Conservation (phyloP, 2,113 vertebrate genomes). For the Chaetodon auriga region DNA sequence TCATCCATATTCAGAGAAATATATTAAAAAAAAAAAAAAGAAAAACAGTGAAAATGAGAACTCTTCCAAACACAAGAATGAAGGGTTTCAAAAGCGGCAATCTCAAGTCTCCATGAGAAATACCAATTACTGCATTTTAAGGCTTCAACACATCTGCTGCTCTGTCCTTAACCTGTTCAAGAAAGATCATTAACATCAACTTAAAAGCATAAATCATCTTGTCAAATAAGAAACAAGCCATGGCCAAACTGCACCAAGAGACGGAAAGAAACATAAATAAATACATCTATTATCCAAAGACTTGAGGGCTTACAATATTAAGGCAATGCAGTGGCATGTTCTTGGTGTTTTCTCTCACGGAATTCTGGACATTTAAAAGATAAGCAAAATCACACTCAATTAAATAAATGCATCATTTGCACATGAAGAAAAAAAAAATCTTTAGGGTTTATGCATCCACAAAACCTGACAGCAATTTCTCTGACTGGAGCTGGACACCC, state of each 20-base stretch:
- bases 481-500: slow-evolving; percentile 22
- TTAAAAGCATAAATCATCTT: slow-evolving; percentile 39
- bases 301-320: slow-evolving; percentile 77
- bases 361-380: slow-evolving; percentile 66
- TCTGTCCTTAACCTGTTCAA: slow-evolving; percentile 41
- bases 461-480: slow-evolving; percentile 41
- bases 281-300: slow-evolving; percentile 71
- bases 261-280: slow-evolving; percentile 80
- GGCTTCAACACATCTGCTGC: slow-evolving; percentile 59
- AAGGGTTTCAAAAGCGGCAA: slow-evolving; percentile 40
- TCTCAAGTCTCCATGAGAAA: slow-evolving; percentile 25
- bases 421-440: slow-evolving; percentile 44
- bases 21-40: slow-evolving; percentile 18
- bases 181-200: slow-evolving; percentile 37
- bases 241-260: slow-evolving; percentile 57
- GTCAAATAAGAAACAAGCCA: slow-evolving; percentile 47
- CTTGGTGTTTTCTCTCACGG: slow-evolving; percentile 64
- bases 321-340: slow-evolving; percentile 86
- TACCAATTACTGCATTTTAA: slow-evolving; percentile 72
- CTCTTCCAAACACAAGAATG: slow-evolving; percentile 32
- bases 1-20: slow-evolving; percentile 19
- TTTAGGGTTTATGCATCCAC: slow-evolving; percentile 48
- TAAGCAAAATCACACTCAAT: slow-evolving; percentile 62
- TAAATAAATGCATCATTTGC: slow-evolving; percentile 67
- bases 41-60: slow-evolving; percentile 26